A percentile compares a stretch with the other conserved stretches of the same genome.
These are phyloP conservation scores for Delichon dasypus DNA, from an alignment of 2,797 vertebrate genomes.

Conservation along the genomic window DNA sequence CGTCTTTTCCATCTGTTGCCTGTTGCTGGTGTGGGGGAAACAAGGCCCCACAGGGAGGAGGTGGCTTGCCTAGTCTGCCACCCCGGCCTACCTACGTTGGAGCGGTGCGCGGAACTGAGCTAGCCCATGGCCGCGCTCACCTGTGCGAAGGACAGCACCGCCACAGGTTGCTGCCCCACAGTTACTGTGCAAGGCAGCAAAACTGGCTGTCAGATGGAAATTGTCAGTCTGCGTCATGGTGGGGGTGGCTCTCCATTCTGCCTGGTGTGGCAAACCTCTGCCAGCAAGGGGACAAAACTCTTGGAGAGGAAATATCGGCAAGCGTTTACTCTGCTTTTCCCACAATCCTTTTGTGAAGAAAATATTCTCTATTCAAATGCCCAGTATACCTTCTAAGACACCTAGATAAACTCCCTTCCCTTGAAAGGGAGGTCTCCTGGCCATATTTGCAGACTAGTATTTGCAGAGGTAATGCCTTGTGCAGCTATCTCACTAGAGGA, in stretches of 20 bases:
- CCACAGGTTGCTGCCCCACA: accelerated
- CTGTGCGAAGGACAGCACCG: too few species aligned
- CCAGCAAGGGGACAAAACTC: background rate
- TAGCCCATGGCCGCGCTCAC: too few species aligned
- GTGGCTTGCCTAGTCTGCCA: too few species aligned
- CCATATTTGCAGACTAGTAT: background rate
- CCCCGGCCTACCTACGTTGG: too few species aligned
- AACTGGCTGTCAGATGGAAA: background rate
- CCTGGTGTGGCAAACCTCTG: background rate
- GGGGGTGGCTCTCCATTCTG: accelerated
- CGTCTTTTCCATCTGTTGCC: too few species aligned
- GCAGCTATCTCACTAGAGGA: background rate
- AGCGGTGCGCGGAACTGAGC: too few species aligned
- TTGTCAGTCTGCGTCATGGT: background rate
- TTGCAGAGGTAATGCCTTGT: background rate
- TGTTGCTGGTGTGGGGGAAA: too few species aligned
- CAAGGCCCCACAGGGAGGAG: too few species aligned
- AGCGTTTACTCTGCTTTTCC: background rate
- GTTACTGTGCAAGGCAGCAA: background rate
- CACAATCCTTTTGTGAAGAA: background rate
- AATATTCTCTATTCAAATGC: background rate
- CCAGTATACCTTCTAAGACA: background rate
- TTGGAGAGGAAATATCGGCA: background rate
- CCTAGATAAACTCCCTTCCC: background rate
- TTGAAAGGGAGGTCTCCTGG: background rate